Evolutionary conservation across 2,113 vertebrate species (phyloP), one percentile per base, ranked within the genome.

Genomic region (Laterallus jamaicensis): DNA sequence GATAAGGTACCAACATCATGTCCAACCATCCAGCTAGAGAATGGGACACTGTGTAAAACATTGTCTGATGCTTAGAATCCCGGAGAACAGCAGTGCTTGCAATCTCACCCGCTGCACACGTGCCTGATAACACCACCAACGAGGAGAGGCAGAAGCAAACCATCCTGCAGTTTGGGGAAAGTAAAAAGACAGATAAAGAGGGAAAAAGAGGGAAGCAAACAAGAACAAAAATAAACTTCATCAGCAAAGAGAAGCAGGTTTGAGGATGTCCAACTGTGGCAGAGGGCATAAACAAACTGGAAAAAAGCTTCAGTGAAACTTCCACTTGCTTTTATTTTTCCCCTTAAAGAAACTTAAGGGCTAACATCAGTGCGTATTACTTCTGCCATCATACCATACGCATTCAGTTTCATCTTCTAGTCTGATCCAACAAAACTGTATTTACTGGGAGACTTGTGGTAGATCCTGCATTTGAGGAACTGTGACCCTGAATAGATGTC

Each of bases 1-100:
- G 99, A 99, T 99, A 99, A 99, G 98, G 95, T 85, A 96, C 96
- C 92, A 98, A 98, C 98, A 98, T 98, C 98, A 67, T 98, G 98
- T 98, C 98, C 98, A 93, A 98, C 96, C 98, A 98, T 97, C 84
- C 96, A 96, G 93, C 94, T 95, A 97, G 96, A 98, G 98, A 98
- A 97, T 98, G 96, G 95, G 97, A 92, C 39, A 84, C 96, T 56
- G 86, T 98, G 98, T 98, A 98, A 98, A 98, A 98, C 98, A 99
- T 98, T 97, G 97, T 97, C 97, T 97, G 97, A 98, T 98, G 98
- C 98, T 98, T 93, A 95, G 95, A 97, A 97, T 96, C 98, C 96
- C 58, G 6, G 92, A 89, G 97, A 98, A 98, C 90, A 29, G 96
- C 37, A 26, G 86, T 12, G 68, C 95, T 85, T 52, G 93, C 95